Percentiles rank a stretch among this genome's conserved stretches.
These are phyloP conservation scores for Telmatochromis brichardi DNA, from an alignment of 2,113 vertebrate genomes.

Conservation along the genomic window DNA sequence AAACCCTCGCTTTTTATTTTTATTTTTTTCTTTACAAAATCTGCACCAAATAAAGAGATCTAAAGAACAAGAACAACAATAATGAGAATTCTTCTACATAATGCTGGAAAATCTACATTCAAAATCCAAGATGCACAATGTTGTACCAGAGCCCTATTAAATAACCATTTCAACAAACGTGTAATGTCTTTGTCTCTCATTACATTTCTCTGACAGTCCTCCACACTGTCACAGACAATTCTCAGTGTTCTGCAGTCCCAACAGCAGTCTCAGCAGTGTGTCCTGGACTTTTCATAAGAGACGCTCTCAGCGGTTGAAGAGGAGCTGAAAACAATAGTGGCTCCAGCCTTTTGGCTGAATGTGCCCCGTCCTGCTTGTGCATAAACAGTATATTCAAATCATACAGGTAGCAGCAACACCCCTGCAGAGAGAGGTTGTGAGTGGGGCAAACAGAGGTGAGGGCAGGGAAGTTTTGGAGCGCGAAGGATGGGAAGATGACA, in stretches of 20 bases:
- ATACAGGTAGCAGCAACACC: constrained; percentile 91
- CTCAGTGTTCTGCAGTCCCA: constrained; percentile 21
- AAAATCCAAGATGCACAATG: constrained; percentile 60
- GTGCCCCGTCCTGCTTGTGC: constrained; percentile 61
- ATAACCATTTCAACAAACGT: constrained; percentile 62
- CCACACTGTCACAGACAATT: background rate
- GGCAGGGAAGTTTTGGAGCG: background rate
- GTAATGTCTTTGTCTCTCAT: constrained; percentile 27
- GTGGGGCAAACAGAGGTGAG: constrained; percentile 17
- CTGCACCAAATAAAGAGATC: constrained; percentile 53
- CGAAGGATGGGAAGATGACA: constrained; percentile 3
- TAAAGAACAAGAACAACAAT: constrained; percentile 66
- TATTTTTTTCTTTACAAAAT: constrained; percentile 39
- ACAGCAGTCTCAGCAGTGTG: constrained; percentile 43
- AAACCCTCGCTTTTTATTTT: background rate
- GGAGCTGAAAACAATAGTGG: constrained; percentile 35
- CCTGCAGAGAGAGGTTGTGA: constrained; percentile 55
- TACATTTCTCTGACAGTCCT: constrained; percentile 20
- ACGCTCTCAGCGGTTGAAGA: constrained; percentile 31
- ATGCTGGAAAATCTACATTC: constrained; percentile 75
- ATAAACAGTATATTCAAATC: constrained; percentile 73
- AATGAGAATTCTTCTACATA: constrained; percentile 70
- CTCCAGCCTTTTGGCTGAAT: constrained; percentile 45
- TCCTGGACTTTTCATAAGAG: constrained; percentile 27
- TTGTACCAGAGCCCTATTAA: constrained; percentile 64